Percentiles rank a stretch among this genome's conserved stretches.
Evolutionary conservation across 1,140 invertebrate genomes (phyloP).

Genomic region (Drosophila ficusphila): DNA sequence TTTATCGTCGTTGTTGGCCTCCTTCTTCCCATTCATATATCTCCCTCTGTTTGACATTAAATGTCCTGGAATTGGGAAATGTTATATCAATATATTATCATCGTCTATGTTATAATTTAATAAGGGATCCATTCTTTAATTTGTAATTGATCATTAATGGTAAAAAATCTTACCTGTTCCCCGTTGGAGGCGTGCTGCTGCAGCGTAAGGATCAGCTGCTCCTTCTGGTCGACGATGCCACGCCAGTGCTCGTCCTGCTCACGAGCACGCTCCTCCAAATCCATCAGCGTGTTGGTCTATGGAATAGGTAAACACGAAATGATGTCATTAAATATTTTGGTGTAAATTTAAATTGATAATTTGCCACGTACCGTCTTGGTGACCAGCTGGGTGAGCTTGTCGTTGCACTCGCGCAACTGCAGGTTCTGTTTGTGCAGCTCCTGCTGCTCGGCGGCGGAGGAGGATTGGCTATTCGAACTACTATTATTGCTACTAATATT

Average conservation of each 20-base stretch:
- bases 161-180: constrained; percentile 54
- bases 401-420: constrained; percentile 87
- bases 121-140: too few relatives aligned
- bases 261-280: constrained; percentile 72
- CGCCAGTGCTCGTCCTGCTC: constrained; percentile 83
- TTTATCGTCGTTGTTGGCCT: constrained; percentile 73
- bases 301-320: not conserved
- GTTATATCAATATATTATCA: not conserved
- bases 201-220: constrained; percentile 73
- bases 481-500: constrained; percentile 82
- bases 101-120: too few relatives aligned
- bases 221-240: constrained; percentile 75
- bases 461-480: constrained; percentile 75
- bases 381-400: constrained; percentile 90
- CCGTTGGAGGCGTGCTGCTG: constrained; percentile 80
- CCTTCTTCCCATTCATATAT: constrained; percentile 29
- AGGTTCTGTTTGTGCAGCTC: constrained; percentile 86
- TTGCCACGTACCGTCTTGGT: constrained; percentile 90
- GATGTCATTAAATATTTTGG: too few relatives aligned
- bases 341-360: too few relatives aligned
- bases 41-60: constrained; percentile 69
- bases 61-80: constrained; percentile 61
- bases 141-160: too few relatives aligned
- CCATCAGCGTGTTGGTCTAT: constrained; percentile 76
- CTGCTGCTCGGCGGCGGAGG: constrained; percentile 60